Percentiles rank a stretch among this genome's conserved stretches.
Evolutionary conservation across 2,113 vertebrate genomes (phyloP).

Genomic region (Coptodon bakossiorum): DNA sequence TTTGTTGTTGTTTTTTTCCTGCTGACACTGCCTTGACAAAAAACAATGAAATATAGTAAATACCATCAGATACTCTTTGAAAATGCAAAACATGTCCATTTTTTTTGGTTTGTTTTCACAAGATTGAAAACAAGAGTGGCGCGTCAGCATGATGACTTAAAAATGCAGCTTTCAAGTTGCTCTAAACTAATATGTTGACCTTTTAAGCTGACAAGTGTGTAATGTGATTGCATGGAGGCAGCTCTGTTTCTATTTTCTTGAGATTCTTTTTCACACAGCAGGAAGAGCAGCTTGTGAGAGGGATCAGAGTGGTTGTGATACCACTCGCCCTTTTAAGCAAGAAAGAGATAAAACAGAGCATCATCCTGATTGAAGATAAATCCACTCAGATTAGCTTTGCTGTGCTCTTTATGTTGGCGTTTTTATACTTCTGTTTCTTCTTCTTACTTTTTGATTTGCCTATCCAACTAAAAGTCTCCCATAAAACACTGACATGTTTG

Average conservation of each 20-base stretch:
- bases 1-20: neutral
- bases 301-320: slow-evolving; percentile 38
- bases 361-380: slow-evolving; percentile 41
- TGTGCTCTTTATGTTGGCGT: neutral
- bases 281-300: slow-evolving; percentile 1
- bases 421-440: neutral
- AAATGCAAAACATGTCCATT: neutral
- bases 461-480: neutral
- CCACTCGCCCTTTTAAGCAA: slow-evolving; percentile 27
- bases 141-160: neutral
- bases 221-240: slow-evolving; percentile 53
- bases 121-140: neutral
- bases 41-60: neutral
- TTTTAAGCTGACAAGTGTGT: slow-evolving; percentile 69
- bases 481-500: neutral
- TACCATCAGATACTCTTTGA: neutral
- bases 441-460: neutral
- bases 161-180: neutral
- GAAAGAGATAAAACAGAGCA: slow-evolving; percentile 34
- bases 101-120: neutral
- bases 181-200: slow-evolving; percentile 65
- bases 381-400: slow-evolving; percentile 37
- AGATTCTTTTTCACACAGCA: slow-evolving; percentile 18
- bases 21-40: neutral
- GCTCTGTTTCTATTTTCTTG: slow-evolving; percentile 27